These are phyloP conservation scores for Chlorocebus sabaeus DNA, from an alignment of 2,113 vertebrate species.

Conservation along the genomic window DNA sequence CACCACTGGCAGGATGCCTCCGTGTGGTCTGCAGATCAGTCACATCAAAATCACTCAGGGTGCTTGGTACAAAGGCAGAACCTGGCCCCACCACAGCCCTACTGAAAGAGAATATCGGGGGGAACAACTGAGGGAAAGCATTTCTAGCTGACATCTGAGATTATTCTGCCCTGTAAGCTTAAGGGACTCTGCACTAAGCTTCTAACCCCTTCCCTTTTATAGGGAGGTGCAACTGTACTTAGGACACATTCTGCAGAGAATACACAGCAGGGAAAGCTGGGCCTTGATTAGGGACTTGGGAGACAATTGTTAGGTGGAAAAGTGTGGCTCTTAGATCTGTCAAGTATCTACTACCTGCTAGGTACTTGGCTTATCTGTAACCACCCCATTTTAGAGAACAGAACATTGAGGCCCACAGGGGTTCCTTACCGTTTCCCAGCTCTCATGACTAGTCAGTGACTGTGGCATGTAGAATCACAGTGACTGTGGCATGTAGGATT, in stretches of 20 bases:
- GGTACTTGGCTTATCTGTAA: no score
- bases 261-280: background rate
- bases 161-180: background rate
- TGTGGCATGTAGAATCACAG: background rate
- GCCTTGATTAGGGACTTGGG: background rate
- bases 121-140: fast-evolving
- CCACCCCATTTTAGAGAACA: background rate
- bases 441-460: background rate
- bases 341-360: background rate
- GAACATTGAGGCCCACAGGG: background rate
- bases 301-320: no score
- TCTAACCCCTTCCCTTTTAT: background rate
- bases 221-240: background rate
- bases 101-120: fast-evolving
- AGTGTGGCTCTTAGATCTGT: no score
- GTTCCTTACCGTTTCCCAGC: no score
- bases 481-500: background rate
- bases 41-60: background rate
- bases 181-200: background rate
- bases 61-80: fast-evolving
- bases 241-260: background rate
- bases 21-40: background rate
- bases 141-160: background rate
- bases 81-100: background rate
- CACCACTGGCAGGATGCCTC: fast-evolving